Evolutionary conservation across 2,888 invertebrate genomes (phyloP).

Genomic region (Dicyrtoma fusca): DNA sequence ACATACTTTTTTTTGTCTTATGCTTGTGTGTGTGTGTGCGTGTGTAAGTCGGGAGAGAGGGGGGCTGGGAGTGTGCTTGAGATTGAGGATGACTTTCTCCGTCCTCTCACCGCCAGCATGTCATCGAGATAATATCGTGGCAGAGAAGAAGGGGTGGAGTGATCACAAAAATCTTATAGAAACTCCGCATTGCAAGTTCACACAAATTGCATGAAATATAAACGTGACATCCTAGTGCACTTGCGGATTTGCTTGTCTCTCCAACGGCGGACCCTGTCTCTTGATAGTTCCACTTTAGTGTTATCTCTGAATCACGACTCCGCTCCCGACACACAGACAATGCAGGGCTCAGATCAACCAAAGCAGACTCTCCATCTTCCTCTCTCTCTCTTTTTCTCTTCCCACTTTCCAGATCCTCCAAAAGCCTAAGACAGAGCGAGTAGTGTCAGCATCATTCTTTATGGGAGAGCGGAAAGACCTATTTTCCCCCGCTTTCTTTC

Average conservation of each 20-base stretch:
- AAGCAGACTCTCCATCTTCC: background rate
- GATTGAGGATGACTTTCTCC: too few relatives aligned
- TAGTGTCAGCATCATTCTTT: background rate
- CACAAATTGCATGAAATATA: slow-evolving; percentile 39
- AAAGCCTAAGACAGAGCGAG: slow-evolving; percentile 3
- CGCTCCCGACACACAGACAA: slow-evolving; percentile 15
- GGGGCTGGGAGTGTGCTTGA: slow-evolving; percentile 1
- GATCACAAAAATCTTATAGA: too few relatives aligned
- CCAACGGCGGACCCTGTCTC: background rate
- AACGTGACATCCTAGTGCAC: slow-evolving; percentile 44
- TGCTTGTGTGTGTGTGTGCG: background rate
- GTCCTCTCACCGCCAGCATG: slow-evolving; percentile 7
- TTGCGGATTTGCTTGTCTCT: slow-evolving; percentile 42
- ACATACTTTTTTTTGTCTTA: slow-evolving; percentile 7
- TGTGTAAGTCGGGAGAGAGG: too few relatives aligned
- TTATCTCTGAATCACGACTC: slow-evolving; percentile 18
- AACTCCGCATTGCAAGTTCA: slow-evolving; percentile 16
- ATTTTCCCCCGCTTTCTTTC: background rate
- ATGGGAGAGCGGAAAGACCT: background rate
- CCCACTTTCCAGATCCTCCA: background rate
- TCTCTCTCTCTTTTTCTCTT: background rate
- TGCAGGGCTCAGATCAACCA: background rate
- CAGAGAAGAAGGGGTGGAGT: too few relatives aligned
- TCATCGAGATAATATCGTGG: slow-evolving; percentile 30
- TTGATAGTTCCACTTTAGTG: slow-evolving; percentile 14